Percentiles rank a stretch among this genome's conserved stretches.
phyloP scores from a whole-genome alignment of 2,888 invertebrate genomes.

The Xestia rhomboidea region DNA sequence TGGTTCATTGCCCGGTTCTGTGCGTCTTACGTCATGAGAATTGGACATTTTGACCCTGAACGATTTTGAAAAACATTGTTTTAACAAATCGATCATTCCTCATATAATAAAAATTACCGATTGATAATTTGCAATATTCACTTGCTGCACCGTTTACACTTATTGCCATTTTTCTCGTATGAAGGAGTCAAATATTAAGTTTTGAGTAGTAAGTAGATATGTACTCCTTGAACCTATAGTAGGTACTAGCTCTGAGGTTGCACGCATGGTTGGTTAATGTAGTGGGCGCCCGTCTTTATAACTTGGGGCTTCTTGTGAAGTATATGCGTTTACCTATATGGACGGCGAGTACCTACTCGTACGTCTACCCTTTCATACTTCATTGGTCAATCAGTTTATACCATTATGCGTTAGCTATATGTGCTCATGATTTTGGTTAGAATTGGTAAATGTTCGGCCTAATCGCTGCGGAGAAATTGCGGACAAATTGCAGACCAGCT shows the following conservation, averaged over 20 bases:
- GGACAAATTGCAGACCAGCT: too few species aligned
- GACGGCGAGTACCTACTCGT: neutral
- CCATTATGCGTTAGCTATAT: constrained; percentile 2
- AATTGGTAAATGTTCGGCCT: neutral
- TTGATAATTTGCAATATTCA: neutral
- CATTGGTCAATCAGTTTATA: constrained; percentile 4
- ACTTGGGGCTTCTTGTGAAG: constrained; percentile 26
- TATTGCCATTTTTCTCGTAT: neutral
- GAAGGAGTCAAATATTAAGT: neutral
- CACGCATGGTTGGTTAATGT: constrained; percentile 37
- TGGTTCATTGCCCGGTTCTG: too few species aligned
- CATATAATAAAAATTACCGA: neutral
- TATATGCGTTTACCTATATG: neutral
- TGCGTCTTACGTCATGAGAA: too few species aligned
- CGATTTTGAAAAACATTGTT: too few species aligned
- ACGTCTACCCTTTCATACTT: constrained; percentile 13
- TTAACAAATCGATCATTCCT: too few species aligned
- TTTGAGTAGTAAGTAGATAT: neutral
- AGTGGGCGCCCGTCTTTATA: constrained; percentile 3
- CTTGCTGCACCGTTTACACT: neutral
- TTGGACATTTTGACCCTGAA: too few species aligned
- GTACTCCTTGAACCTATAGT: neutral
- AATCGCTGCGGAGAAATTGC: too few species aligned
- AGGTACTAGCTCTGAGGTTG: constrained; percentile 12
- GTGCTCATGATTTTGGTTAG: neutral